Evolutionary conservation across 2,797 vertebrate genomes (phyloP), one percentile per base, ranked within the genome.

Genomic region (Pantherophis vulpinus): DNA sequence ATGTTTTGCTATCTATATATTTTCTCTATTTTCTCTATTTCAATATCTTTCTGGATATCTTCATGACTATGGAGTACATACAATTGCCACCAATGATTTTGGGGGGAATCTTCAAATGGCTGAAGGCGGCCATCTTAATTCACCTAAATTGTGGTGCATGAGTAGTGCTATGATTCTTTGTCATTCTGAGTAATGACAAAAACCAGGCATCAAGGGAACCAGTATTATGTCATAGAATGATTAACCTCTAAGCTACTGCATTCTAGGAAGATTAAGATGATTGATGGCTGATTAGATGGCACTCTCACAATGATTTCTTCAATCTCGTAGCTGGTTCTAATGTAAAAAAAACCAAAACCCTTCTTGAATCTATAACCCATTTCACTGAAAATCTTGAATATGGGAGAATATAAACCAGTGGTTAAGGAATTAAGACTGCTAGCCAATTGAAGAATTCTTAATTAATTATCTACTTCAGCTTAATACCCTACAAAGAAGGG

Each of bases 401-500:
- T 60, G 88, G 88, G 91, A 94, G 56, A 61, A 90, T 86, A 61
- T 55, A 56, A 66, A 14, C 9, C 37, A 47, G 3, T 94, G 87
- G 86, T 56, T 60, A 61, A 87, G 51, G 29, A 59, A 87, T 55
- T 56, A 90, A 55, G 12, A 4, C 51, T 87, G 32, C 92, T 91
- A 90, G 4, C 83, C 16, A 42, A 91, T 89, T 0, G 0, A n/a
- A 55, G 61, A 51, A 32, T 14, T 14, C 29, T 56, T 92, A 58
- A 51, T 58, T 70, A 92, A 86, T 29, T 61, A 29, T 70, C 10
- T 58, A 20, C 13, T 27, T 83, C 27, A 54, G 18, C 13, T 61
- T 61, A 88, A 58, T 58, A 92, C 27, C 20, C 27, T 47, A 58
- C 25, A 25, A 92, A 88, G 9, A 37, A 37, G 32, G 89, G 37